These are phyloP conservation scores for Pelobates cultripes DNA, from an alignment of 2,797 vertebrate genomes.

Conservation along the genomic window DNA sequence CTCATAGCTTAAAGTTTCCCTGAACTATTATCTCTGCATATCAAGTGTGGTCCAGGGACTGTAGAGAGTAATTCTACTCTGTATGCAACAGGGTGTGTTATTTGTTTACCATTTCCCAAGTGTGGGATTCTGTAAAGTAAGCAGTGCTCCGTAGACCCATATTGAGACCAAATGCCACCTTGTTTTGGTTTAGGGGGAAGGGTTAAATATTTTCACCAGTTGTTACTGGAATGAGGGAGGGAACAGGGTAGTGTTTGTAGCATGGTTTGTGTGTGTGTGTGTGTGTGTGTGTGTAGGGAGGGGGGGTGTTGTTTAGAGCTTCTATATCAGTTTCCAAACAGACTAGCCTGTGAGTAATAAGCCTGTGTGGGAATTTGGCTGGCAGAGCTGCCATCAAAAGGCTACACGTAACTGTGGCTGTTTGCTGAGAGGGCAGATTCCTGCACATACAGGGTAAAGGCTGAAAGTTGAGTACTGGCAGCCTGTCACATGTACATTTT, in stretches of 20 bases:
- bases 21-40: too few species aligned
- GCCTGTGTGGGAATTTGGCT: constrained; percentile 43
- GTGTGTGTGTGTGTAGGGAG: constrained; percentile 58
- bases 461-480: constrained; percentile 20
- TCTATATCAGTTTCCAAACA: constrained; percentile 42
- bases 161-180: constrained; percentile 36
- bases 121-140: background rate
- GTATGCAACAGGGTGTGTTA: background rate
- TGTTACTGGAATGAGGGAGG: constrained; percentile 60
- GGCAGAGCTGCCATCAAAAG: constrained; percentile 21
- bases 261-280: background rate
- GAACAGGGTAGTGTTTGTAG: constrained; percentile 45
- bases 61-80: too few species aligned
- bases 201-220: constrained; percentile 34
- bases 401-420: constrained; percentile 56
- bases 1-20: too few species aligned
- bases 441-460: constrained; percentile 60
- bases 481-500: background rate
- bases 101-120: background rate
- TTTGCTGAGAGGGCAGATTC: constrained; percentile 67
- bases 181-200: constrained; percentile 8
- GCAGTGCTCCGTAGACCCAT: constrained; percentile 4
- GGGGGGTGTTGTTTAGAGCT: constrained; percentile 53
- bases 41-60: background rate
- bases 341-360: constrained; percentile 33